Percentiles rank a stretch among this genome's conserved stretches.
phyloP scores from a whole-genome alignment of 2,888 invertebrate species.

The Selenia dentaria region DNA sequence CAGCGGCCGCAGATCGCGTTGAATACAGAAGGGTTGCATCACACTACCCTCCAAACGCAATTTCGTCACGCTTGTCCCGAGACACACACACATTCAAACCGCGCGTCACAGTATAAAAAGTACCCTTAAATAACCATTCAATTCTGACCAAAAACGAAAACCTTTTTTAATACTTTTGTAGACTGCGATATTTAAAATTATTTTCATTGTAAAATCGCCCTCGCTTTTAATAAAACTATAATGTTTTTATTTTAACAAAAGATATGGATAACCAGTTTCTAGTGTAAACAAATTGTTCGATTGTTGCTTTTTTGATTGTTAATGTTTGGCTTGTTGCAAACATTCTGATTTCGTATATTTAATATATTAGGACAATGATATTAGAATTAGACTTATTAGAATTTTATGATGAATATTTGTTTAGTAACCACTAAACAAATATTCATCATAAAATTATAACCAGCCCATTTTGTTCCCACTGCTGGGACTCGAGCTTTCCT shows the following conservation, averaged over 20 bases:
- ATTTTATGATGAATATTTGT: no score
- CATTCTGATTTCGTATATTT: no score
- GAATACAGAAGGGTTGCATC: constrained; percentile 77
- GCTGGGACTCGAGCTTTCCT: no score
- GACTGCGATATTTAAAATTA: constrained; percentile 5
- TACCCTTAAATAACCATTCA: constrained; percentile 4
- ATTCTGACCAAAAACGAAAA: constrained; percentile 11
- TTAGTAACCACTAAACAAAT: no score
- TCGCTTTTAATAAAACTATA: constrained; percentile 59
- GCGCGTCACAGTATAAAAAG: constrained; percentile 35
- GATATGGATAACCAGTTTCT: constrained; percentile 71
- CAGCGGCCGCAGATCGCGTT: constrained; percentile 67
- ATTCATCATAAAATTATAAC: no score
- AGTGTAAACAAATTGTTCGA: constrained; percentile 79
- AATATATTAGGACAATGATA: no score
- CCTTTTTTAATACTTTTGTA: not conserved
- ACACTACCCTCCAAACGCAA: constrained; percentile 61
- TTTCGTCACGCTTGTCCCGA: constrained; percentile 73
- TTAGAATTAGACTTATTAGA: no score
- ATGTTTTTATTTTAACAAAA: constrained; percentile 73
- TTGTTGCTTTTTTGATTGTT: constrained; percentile 52
- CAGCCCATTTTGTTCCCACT: no score
- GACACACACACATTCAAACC: constrained; percentile 22
- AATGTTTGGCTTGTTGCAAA: constrained; percentile 39
- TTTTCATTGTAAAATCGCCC: constrained; percentile 39